Percentiles rank a stretch among this genome's conserved stretches.
Evolutionary conservation across 2,113 vertebrate genomes (phyloP).

Genomic region (Lagopus muta): DNA sequence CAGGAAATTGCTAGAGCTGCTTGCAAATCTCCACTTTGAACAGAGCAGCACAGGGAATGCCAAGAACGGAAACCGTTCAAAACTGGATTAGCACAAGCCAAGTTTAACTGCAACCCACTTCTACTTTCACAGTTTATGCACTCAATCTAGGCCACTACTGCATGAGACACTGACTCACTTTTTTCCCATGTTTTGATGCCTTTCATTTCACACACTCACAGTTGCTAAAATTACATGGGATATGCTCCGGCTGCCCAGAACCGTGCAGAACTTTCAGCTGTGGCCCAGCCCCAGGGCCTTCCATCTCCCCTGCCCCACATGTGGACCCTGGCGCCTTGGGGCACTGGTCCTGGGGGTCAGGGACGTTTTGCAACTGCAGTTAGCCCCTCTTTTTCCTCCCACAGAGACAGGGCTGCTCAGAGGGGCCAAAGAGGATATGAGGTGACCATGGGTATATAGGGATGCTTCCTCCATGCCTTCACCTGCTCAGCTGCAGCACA

Average conservation of each 20-base stretch:
- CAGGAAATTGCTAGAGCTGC: conserved; percentile 89
- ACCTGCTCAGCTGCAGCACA: background rate
- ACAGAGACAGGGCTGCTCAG: background rate
- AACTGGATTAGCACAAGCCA: conserved; percentile 85
- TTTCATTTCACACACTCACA: conserved; percentile 61
- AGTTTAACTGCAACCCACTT: conserved; percentile 77
- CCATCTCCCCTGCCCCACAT: background rate
- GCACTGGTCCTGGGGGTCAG: background rate
- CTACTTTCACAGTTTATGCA: conserved; percentile 74
- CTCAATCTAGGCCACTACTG: conserved; percentile 73
- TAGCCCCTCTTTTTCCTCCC: background rate
- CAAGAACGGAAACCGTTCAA: conserved; percentile 86
- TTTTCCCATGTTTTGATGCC: conserved; percentile 59
- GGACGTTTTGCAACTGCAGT: background rate
- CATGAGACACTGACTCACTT: conserved; percentile 66
- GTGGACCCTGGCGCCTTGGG: background rate
- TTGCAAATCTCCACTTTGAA: conserved; percentile 85
- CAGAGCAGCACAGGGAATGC: conserved; percentile 82
- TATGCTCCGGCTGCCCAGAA: background rate
- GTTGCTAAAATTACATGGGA: conserved; percentile 53
- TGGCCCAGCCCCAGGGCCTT: background rate
- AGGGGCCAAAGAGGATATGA: conserved; percentile 9
- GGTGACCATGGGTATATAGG: background rate
- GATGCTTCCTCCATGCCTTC: background rate
- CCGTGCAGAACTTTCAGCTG: conserved; percentile 13